Percentiles rank a stretch among this genome's conserved stretches.
Evolutionary conservation across 2,113 vertebrate species (phyloP).

Genomic region (Erinaceus europaeus): DNA sequence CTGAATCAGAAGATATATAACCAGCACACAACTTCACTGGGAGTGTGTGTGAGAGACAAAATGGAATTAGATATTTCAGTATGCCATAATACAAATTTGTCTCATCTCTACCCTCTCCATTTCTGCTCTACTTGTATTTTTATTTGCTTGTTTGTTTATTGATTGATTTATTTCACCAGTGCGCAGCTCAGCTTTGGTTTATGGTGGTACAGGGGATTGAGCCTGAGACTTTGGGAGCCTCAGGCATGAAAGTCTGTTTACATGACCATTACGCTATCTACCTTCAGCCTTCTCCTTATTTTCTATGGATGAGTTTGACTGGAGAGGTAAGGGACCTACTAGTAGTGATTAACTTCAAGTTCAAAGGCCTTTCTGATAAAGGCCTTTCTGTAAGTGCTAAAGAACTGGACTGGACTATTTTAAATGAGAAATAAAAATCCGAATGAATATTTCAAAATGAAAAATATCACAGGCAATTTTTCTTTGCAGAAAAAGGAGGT

Average conservation of each 20-base stretch:
- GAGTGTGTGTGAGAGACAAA: not conserved
- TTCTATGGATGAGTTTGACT: not conserved
- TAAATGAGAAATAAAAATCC: not conserved
- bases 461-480: not conserved
- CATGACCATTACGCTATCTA: too few relatives aligned
- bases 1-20: not conserved
- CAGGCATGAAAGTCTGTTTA: too few relatives aligned
- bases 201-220: too few relatives aligned
- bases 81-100: not conserved
- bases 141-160: too few relatives aligned
- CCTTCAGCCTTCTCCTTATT: not conserved
- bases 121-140: too few relatives aligned
- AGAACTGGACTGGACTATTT: not conserved
- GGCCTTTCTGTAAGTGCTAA: not conserved
- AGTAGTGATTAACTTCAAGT: not conserved
- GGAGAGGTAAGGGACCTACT: not conserved
- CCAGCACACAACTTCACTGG: not conserved
- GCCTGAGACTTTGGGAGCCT: too few relatives aligned
- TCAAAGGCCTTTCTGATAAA: not conserved
- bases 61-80: slow-evolving; percentile 21
- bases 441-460: not conserved
- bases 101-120: not conserved
- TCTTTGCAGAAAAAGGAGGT: not conserved
- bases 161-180: too few relatives aligned
- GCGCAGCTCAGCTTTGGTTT: too few relatives aligned